These are phyloP conservation scores for Sarcophaga bullata DNA, from an alignment of 1,140 invertebrate genomes.

Conservation along the genomic window DNA sequence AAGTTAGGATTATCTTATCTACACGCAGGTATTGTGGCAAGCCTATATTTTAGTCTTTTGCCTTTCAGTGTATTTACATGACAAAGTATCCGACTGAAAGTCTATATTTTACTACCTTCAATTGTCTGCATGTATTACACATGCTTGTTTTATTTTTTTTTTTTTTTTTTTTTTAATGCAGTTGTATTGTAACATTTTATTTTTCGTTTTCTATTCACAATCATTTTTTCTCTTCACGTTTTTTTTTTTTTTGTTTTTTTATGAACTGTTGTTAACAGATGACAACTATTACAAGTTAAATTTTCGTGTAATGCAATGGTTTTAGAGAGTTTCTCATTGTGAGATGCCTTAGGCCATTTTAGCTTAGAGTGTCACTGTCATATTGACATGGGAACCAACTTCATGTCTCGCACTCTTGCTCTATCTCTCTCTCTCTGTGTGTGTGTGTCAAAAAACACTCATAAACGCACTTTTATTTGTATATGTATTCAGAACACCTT, in stretches of 20 bases:
- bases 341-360: conserved; percentile 9
- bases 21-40: too few species aligned
- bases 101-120: conserved; percentile 6
- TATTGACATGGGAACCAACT: background rate
- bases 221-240: background rate
- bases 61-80: too few species aligned
- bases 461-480: too few species aligned
- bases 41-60: too few species aligned
- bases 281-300: conserved; percentile 24
- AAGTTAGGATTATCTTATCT: too few species aligned
- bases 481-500: too few species aligned
- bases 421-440: too few species aligned
- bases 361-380: conserved; percentile 21
- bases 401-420: background rate
- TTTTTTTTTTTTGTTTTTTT: too few species aligned
- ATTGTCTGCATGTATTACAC: background rate
- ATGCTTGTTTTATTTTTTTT: background rate
- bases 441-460: background rate
- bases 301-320: conserved; percentile 26
- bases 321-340: conserved; percentile 1
- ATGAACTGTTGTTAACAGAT: conserved; percentile 12
- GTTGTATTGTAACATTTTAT: background rate
- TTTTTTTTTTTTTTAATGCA: background rate
- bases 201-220: too few species aligned
- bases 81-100: background rate